Evolutionary conservation across 2,888 invertebrate species (phyloP).

Genomic region (Monoplex corrugatus): DNA sequence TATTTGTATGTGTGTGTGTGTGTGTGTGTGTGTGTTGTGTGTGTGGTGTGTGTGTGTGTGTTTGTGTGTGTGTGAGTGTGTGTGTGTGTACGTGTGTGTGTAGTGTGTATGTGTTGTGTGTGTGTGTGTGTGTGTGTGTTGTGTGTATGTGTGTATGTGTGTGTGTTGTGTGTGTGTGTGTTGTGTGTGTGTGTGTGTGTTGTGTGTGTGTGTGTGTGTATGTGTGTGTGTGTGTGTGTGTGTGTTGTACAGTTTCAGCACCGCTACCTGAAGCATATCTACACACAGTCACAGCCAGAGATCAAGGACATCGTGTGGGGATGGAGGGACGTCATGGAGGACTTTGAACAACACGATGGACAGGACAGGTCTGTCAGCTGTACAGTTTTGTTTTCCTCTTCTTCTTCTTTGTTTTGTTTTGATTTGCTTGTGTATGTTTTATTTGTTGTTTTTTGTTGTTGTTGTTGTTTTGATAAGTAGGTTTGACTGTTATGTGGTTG

Average conservation of each 20-base stretch:
- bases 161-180: too few relatives aligned
- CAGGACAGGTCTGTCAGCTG: slow-evolving; percentile 59
- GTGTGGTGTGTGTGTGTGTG: slow-evolving; percentile 1
- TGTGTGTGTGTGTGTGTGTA: neutral
- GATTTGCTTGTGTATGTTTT: too few relatives aligned
- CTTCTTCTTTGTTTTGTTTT: too few relatives aligned
- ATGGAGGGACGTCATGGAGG: slow-evolving; percentile 70
- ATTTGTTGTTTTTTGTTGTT: too few relatives aligned
- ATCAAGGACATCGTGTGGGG: slow-evolving; percentile 66
- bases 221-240: neutral
- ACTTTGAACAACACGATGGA: slow-evolving; percentile 61
- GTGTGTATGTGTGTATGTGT: neutral
- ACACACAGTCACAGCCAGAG: slow-evolving; percentile 60
- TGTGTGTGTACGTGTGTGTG: neutral
- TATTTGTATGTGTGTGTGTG: too few relatives aligned
- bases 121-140: slow-evolving; percentile 1
- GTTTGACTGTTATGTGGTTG: too few relatives aligned
- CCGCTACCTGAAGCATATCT: slow-evolving; percentile 51
- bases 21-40: too few relatives aligned
- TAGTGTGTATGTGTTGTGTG: too few relatives aligned
- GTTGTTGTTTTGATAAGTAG: too few relatives aligned
- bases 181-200: too few relatives aligned
- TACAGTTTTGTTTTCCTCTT: too few relatives aligned
- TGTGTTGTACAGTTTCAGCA: slow-evolving; percentile 56
- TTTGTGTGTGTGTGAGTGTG: neutral